Evolutionary conservation across 1,140 invertebrate species (phyloP).

Genomic region (Tetramorium simillimum): DNA sequence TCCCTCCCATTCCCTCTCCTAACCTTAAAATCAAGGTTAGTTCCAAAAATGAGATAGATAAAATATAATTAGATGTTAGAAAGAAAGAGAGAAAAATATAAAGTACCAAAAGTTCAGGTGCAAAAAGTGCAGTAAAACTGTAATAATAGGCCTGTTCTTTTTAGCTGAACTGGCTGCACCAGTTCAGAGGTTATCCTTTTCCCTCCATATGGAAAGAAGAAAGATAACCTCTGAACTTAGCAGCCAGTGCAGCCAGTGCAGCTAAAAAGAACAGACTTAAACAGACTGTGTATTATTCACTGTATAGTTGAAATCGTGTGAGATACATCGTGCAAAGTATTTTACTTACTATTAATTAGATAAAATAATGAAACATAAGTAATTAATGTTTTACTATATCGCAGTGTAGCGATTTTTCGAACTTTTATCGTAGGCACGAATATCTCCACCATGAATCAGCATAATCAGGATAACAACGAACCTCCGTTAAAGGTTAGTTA

Average conservation of each 20-base stretch:
- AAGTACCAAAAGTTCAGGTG: background rate
- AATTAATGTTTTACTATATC: background rate
- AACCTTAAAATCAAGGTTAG: too few relatives aligned
- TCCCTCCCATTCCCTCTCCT: too few relatives aligned
- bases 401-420: background rate
- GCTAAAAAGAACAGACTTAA: too few relatives aligned
- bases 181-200: too few relatives aligned
- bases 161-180: too few relatives aligned
- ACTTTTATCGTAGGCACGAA: background rate
- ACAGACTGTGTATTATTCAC: too few relatives aligned
- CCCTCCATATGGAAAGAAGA: too few relatives aligned
- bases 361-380: background rate
- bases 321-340: background rate
- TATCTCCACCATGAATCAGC: background rate
- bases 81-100: background rate
- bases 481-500: constrained; percentile 17
- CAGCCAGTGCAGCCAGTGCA: too few relatives aligned
- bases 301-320: background rate
- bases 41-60: background rate
- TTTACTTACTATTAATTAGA: background rate
- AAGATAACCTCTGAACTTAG: too few relatives aligned
- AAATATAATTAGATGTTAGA: background rate
- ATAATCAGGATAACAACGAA: background rate
- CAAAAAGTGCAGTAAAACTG: background rate
- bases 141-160: too few relatives aligned